phyloP scores from a whole-genome alignment of 2,797 vertebrate genomes.

The Malacoraja senta region DNA sequence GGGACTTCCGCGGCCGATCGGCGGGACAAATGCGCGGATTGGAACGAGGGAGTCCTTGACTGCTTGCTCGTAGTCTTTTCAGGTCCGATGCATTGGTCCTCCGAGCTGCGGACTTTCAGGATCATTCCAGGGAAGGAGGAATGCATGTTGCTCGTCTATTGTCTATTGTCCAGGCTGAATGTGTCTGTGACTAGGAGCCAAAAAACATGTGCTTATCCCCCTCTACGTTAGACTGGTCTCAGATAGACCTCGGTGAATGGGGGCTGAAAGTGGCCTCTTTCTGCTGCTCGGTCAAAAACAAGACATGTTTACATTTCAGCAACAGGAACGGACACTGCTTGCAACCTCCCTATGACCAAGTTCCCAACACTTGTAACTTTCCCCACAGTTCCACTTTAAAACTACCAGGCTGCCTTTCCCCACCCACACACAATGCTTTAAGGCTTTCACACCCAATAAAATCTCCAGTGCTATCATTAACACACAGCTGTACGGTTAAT shows the following conservation, averaged over 20 bases:
- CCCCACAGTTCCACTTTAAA: neutral
- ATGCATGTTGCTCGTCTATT: too few relatives aligned
- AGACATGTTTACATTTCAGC: neutral
- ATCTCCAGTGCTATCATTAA: neutral
- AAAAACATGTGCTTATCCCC: neutral
- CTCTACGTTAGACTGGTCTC: neutral
- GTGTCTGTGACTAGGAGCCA: too few relatives aligned
- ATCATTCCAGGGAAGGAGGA: too few relatives aligned
- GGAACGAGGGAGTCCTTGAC: too few relatives aligned
- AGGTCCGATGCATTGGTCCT: too few relatives aligned
- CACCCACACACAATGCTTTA: too few relatives aligned
- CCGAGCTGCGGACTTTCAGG: too few relatives aligned
- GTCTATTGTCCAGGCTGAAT: too few relatives aligned
- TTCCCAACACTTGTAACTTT: neutral
- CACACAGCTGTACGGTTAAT: neutral
- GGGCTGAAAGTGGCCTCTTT: neutral
- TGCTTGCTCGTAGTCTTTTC: too few relatives aligned
- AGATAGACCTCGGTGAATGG: neutral
- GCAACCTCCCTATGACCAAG: neutral
- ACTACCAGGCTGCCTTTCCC: neutral
- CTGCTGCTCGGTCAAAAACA: neutral
- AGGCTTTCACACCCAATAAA: neutral
- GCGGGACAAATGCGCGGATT: too few relatives aligned
- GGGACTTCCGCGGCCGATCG: too few relatives aligned
- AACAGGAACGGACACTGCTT: neutral